Evolutionary conservation across 2,113 vertebrate genomes (phyloP), one percentile per base, ranked within the genome.

Genomic region (Trichomycterus rosablanca): DNA sequence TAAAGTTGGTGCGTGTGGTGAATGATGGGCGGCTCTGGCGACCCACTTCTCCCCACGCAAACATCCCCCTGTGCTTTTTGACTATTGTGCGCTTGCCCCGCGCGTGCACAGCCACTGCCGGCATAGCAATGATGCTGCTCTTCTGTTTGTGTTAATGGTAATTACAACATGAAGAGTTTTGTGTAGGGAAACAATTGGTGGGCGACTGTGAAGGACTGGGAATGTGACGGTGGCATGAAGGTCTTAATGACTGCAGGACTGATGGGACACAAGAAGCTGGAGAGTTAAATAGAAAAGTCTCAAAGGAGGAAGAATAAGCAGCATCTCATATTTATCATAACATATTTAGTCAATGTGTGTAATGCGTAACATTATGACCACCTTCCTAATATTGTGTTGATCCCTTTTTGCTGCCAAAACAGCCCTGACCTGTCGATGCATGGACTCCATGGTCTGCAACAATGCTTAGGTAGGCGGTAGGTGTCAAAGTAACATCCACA

Each of bases 151-250:
- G 74, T 74, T 83, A 95, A 92, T 94, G 90, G 92, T 97, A 95
- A 98, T 97, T 95, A 97, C 92, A 93, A 93, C 91, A 95, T 91
- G 89, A 91, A 88, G 89, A 91, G 83, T 90, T 89, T 77, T 78
- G 89, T 89, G 86, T 84, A 83, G 83, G 89, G 87, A 90, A 93
- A 95, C 80, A 85, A 92, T 91, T 87, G 83, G 84, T 85, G 87
- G 86, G 89, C 77, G 82, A 86, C 82, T 84, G 77, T 79, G 84
- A 84, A 88, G 83, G 81, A 81, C 85, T 78, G 67, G 60, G 84
- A 63, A 49, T 59, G 46, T 23, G 34, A 43, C 44, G 55, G n/a
- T 22, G 66, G 53, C 44, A 54, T 40, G 74, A 44, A 69, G 46
- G 63, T 49, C 57, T 60, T 67, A 49, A 73, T 67, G 64, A 72